Percentiles rank a stretch among this genome's conserved stretches.
phyloP scores from a whole-genome alignment of 2,113 vertebrate genomes.

The Poecilia latipinna region DNA sequence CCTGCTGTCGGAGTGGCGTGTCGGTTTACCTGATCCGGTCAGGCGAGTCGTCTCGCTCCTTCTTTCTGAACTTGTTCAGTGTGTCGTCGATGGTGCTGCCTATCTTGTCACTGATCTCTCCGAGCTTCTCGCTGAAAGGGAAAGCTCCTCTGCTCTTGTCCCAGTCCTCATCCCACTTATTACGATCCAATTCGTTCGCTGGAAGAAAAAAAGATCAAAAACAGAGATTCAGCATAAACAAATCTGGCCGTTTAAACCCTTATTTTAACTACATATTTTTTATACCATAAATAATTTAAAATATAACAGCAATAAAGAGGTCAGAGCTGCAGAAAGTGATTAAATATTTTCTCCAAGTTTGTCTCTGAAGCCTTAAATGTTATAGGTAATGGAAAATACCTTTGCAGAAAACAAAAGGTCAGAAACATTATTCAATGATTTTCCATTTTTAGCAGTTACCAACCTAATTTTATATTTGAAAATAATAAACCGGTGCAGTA shows the following conservation, averaged over 20 bases:
- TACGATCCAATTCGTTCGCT: constrained; percentile 83
- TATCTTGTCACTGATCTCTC: constrained; percentile 97
- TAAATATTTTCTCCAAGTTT: neutral
- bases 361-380: neutral
- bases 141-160: constrained; percentile 91
- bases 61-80: constrained; percentile 96
- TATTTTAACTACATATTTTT: neutral
- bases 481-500: neutral
- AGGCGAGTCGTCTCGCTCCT: constrained; percentile 93
- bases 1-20: neutral
- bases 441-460: neutral
- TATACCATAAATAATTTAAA: neutral
- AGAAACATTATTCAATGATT: neutral
- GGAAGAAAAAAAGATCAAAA: constrained; percentile 12
- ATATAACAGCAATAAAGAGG: neutral
- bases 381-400: neutral
- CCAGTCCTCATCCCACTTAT: constrained; percentile 98
- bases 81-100: constrained; percentile 98
- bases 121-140: constrained; percentile 96
- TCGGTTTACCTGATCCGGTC: constrained; percentile 88
- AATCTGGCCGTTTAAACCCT: neutral
- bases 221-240: neutral
- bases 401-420: neutral
- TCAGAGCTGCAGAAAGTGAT: neutral
- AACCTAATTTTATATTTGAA: neutral